Evolutionary conservation across 1,140 invertebrate species (phyloP), one percentile per base, ranked within the genome.

Genomic region (Drosophila lini): DNA sequence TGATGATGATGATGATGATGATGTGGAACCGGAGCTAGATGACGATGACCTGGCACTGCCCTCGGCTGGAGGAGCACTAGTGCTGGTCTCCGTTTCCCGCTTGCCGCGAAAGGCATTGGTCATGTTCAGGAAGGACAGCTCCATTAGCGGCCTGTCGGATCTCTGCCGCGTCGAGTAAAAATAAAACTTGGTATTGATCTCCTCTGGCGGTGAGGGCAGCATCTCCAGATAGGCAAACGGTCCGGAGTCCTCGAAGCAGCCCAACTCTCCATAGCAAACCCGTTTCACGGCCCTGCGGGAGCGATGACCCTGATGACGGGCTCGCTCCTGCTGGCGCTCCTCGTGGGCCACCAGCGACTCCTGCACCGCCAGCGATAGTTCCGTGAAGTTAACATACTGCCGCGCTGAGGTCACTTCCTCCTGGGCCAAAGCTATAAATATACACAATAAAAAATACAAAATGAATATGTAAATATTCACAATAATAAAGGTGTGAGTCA

Each of bases 181-280:
- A 8, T 95, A 93, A 90, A 96, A 97, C 92, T 95, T 95, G 0
- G 97, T 98, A 71, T 95, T 95, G 56, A 99, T 96, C 74, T 97
- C 97, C 89, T 97, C 95, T 0, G 97, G 98, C n/a, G 95, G 93
- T 38, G 96, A 96, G 3, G 97, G 98, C 13, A 98, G 91, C 93
- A 98, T 97, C 92, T 98, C 97, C 78, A 98, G 91, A 91, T 98
- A 98, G 63, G 97, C 96, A 92, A 98, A 99, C 0, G 97, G 97
- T 0, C 97, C 97, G 3, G 97, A 96, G 77, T 98, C 97, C 77
- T 97, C 96, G 93, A 98, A 99, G 88, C 98, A 99, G 6, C 98
- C 98, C n/a, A 98, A 94, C 58, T 97, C 96, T 3, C 95, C 95
- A 90, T 99, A 99, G 90, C 98, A 99, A 1, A 98, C 96, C 10